Evolutionary conservation across 2,113 vertebrate genomes (phyloP), one percentile per base, ranked within the genome.

Genomic region (Zingel zingel): DNA sequence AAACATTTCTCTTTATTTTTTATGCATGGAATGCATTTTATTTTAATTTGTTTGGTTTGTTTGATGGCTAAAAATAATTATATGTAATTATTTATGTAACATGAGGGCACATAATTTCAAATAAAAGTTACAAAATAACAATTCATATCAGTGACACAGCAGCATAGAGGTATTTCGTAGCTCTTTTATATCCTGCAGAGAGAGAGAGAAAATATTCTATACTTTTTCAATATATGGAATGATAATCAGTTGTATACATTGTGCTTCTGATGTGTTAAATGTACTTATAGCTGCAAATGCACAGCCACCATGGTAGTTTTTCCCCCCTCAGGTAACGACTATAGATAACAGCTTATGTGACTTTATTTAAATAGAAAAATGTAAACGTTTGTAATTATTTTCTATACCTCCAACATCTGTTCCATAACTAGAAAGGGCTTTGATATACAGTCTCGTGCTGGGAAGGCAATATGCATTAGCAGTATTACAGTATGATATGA

Each of bases 1-100:
- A 59, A 75, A 80, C 23, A 63, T 77, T 77, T 74, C 15, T 66
- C 39, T 83, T 74, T 82, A 65, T 80, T 82, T 75, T 51, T 56
- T 71, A 48, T 65, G 30, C 59, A 79, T 56, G 39, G 25, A 43
- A n/a, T 53, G 9, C 27, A 48, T 63, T 79, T 75, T 2, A 82
- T 70, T 82, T 63, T 54, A 67, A 51, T 79, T 74, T 79, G 19
- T 75, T 72, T 59, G 45, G 48, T 53, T 70, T 0, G 0, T 73
- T 72, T 77, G 27, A 58, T 78, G 61, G 25, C 51, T 33, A 25
- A 25, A 56, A 71, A 27, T n/a, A 62, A 43, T 47, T 36, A 65
- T 21, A n/a, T 18, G 33, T 43, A 13, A 39, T 19, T 4, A 45
- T 23, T 15, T 30, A 30, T 65, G 30, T 50, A 50, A 51, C 27